These are phyloP conservation scores for Zoanthus gigantus DNA, from an alignment of 92 coral and sea anemone species.

Conservation along the genomic window DNA sequence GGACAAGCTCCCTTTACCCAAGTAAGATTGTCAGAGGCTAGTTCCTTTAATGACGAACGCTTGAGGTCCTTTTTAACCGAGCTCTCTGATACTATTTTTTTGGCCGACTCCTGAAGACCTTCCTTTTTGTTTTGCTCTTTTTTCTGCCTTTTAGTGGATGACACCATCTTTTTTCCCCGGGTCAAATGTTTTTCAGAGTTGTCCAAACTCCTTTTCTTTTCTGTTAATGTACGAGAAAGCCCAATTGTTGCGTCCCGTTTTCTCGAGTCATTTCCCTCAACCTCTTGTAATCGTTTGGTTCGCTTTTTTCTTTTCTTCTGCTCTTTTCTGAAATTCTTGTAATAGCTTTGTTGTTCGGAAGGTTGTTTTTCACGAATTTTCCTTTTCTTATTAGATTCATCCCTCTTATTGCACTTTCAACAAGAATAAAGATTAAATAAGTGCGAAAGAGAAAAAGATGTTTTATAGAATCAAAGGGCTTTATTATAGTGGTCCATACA, in stretches of 20 bases:
- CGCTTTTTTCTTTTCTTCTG: slow-evolving; percentile 1
- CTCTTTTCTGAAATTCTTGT: slow-evolving; percentile 19
- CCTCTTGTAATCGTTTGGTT: background rate
- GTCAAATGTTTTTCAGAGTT: background rate
- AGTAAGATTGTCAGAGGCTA: slow-evolving; percentile 14
- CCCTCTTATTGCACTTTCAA: background rate
- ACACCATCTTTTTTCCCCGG: slow-evolving; percentile 24
- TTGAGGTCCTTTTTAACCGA: slow-evolving; percentile 25
- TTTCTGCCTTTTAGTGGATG: slow-evolving; percentile 13
- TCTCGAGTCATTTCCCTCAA: too few species aligned
- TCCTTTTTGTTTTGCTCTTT: slow-evolving; percentile 8
- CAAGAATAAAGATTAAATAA: background rate
- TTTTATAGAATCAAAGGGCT: background rate
- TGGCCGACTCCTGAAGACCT: slow-evolving; percentile 23
- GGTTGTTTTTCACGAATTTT: background rate
- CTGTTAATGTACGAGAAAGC: too few species aligned
- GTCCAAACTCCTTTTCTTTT: too few species aligned
- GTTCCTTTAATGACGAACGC: background rate
- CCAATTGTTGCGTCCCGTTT: too few species aligned
- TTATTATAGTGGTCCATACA: background rate
- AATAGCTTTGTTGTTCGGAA: background rate
- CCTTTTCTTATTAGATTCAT: slow-evolving; percentile 20
- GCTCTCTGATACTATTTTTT: slow-evolving; percentile 4
- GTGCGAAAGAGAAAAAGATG: background rate
- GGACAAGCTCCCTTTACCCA: slow-evolving; percentile 30